These are phyloP conservation scores for Phlogophora meticulosa DNA, from an alignment of 2,888 invertebrate genomes.

Conservation along the genomic window DNA sequence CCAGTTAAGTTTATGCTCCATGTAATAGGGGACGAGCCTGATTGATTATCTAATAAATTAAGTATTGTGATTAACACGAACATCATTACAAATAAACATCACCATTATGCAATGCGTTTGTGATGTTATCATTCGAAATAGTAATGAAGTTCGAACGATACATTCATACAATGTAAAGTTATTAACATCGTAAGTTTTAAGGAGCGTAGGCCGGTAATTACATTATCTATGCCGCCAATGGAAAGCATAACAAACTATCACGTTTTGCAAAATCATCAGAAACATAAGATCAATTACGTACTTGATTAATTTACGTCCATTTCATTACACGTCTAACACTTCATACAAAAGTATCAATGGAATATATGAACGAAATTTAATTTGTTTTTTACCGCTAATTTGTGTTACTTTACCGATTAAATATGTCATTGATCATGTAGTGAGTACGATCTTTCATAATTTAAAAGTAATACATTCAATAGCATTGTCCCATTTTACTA, in stretches of 20 bases:
- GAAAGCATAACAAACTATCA: slow-evolving; percentile 40
- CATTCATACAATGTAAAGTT: slow-evolving; percentile 40
- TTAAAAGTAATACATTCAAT: slow-evolving; percentile 32
- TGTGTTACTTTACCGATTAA: background rate
- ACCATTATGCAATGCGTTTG: slow-evolving; percentile 30
- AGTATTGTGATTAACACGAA: slow-evolving; percentile 10
- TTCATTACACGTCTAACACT: background rate
- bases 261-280: slow-evolving; percentile 46
- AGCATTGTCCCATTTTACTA: slow-evolving; percentile 52
- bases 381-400: too few relatives aligned
- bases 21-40: background rate
- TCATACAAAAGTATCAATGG: background rate
- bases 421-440: slow-evolving; percentile 17
- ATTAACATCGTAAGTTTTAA: slow-evolving; percentile 37
- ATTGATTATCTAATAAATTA: slow-evolving; percentile 19
- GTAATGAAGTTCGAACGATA: slow-evolving; percentile 47
- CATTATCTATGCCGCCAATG: slow-evolving; percentile 33
- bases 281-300: slow-evolving; percentile 9
- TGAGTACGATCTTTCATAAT: slow-evolving; percentile 28
- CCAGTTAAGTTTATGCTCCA: background rate
- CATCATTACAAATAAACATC: slow-evolving; percentile 39
- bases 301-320: slow-evolving; percentile 6
- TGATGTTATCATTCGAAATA: slow-evolving; percentile 42
- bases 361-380: slow-evolving; percentile 5
- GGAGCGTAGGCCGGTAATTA: slow-evolving; percentile 36